phyloP scores from a whole-genome alignment of 2,113 vertebrate species.

The Dermatemys mawii region DNA sequence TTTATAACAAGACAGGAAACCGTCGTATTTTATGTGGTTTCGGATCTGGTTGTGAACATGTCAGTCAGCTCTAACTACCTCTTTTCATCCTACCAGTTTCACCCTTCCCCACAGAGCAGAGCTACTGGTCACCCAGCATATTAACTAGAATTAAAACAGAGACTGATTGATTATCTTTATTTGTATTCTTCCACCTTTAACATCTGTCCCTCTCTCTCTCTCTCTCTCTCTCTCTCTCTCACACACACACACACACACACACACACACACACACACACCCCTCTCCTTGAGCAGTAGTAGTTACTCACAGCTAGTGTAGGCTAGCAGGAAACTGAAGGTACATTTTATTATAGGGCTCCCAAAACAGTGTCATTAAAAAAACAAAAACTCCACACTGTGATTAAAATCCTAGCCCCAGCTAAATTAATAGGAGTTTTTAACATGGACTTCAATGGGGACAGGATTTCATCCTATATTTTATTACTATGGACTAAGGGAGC shows the following conservation, averaged over 20 bases:
- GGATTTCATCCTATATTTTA: conserved; percentile 4
- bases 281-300: neutral
- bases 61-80: neutral
- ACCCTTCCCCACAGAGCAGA: neutral
- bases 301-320: neutral
- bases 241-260: neutral
- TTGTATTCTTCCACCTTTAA: neutral
- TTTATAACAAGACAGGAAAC: neutral
- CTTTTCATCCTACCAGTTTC: neutral
- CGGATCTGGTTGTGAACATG: neutral
- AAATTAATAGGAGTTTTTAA: neutral
- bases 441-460: neutral
- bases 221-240: neutral
- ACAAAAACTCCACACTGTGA: neutral
- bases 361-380: neutral
- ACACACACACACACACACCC: neutral
- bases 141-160: fast-evolving
- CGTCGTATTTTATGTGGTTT: neutral
- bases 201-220: neutral
- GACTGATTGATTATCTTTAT: neutral
- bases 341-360: neutral
- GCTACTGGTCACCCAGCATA: fast-evolving
- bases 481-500: neutral
- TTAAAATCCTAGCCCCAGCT: neutral
- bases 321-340: neutral